Evolutionary conservation across 2,888 invertebrate genomes (phyloP).

Genomic region (Syrista parreyssii): DNA sequence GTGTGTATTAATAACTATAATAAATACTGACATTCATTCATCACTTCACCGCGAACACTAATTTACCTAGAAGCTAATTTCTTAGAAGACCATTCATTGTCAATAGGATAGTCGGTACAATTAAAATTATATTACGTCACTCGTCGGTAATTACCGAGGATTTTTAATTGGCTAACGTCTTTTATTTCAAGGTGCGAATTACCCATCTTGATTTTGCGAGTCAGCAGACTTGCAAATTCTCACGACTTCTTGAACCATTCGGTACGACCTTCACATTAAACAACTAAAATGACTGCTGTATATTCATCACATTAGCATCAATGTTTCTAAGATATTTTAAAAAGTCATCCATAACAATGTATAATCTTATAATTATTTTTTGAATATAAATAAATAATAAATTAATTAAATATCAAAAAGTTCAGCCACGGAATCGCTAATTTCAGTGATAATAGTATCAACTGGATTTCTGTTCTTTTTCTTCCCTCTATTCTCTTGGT

Average conservation of each 20-base stretch:
- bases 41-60: neutral
- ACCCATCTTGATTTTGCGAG: neutral
- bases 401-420: constrained; percentile 35
- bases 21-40: neutral
- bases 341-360: too few relatives aligned
- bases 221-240: neutral
- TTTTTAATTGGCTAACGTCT: neutral
- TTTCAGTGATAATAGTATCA: constrained; percentile 35
- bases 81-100: neutral
- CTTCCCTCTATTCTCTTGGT: constrained; percentile 14
- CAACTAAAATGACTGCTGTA: neutral
- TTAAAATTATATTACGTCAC: neutral
- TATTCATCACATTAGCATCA: neutral
- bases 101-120: neutral
- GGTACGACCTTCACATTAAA: neutral
- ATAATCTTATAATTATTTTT: too few relatives aligned
- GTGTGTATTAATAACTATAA: neutral
- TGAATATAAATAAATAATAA: neutral
- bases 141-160: neutral
- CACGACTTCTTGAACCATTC: neutral
- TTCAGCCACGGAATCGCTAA: constrained; percentile 38
- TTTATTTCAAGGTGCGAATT: neutral
- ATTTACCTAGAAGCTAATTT: neutral
- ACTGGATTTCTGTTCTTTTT: constrained; percentile 29
- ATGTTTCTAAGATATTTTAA: neutral